Base-by-base conservation (phyloP, 2,797 vertebrate species). In the Geotrypetes seraphini region DNA sequence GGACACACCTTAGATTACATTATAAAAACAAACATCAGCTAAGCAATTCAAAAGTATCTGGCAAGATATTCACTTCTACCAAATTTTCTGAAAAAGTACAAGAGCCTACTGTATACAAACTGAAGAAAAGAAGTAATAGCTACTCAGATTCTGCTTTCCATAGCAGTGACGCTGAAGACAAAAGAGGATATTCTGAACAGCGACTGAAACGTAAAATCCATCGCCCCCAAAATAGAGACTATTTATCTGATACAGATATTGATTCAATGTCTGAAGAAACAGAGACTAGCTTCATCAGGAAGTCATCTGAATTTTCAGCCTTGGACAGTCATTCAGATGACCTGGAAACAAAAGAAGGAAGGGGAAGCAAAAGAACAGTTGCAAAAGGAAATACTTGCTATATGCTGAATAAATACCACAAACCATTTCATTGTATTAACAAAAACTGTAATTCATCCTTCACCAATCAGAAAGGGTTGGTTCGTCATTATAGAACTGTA, bases 371-470 rank as follows among this genome's bases (percentile, higher is more conserved):
- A 50, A 87, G 90, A 43, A 72, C 89, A 37, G 87, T 90, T 36
- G 79, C 90, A 39, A 96, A 91, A 83, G 76, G 84, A 50, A 97
- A 94, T 45, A 69, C 91, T 12, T 95, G 91, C 62, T 91, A 96
- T 37, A 92, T 95, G 55, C 63, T 93, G 39, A 83, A 87, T 56
- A 92, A 91, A 35, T 95, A 93, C 58, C 92, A 92, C 60, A 96
- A 96, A 66, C 90, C 89, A 16, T 97, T 92, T 78, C 89, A 91
- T 48, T 99, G 96, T 56, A 88, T 97, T 25, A 90, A 91, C 50
- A 92, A 94, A 73, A 87, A 87, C 45, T 99, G 96, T 50, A 87
- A 78, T 21, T 84, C 92, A 0, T 90, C 89, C 5, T 99, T 97
- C 63, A 88, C 86, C 22, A 92, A 86, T 47, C 89, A 95, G 53